Evolutionary conservation across 2,113 vertebrate genomes (phyloP).

Genomic region (Cyanoliseus patagonus): DNA sequence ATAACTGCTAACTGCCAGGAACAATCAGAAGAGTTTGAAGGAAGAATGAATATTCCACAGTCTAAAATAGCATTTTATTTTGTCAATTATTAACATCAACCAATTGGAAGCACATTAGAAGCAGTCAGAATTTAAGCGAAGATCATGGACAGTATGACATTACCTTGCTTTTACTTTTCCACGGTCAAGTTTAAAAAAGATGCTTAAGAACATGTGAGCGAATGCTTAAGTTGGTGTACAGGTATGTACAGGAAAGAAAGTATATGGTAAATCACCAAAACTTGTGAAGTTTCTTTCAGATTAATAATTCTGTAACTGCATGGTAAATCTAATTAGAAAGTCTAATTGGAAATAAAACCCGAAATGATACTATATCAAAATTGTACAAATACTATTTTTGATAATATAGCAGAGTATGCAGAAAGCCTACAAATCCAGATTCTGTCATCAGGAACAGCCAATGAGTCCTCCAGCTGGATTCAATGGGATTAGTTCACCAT

Average conservation of each 20-base stretch:
- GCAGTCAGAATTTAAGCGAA: background rate
- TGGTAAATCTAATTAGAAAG: background rate
- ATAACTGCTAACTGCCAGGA: background rate
- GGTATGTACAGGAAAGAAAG: background rate
- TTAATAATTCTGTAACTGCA: background rate
- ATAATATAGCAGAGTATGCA: background rate
- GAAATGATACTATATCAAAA: background rate
- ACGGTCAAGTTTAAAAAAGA: background rate
- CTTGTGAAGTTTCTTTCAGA: background rate
- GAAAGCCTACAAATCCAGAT: background rate
- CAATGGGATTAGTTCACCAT: background rate
- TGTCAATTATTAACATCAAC: background rate
- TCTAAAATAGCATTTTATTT: background rate
- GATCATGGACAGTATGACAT: background rate
- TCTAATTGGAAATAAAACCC: background rate
- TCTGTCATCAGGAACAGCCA: background rate
- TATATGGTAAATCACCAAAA: background rate
- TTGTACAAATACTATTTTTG: background rate
- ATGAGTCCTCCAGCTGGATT: background rate
- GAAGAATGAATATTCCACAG: background rate
- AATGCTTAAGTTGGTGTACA: background rate
- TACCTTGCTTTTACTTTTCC: background rate
- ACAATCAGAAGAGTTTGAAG: background rate
- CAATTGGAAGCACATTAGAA: background rate
- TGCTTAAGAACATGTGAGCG: background rate